Evolutionary conservation across 2,888 invertebrate species (phyloP).

Genomic region (Tyria jacobaeae): DNA sequence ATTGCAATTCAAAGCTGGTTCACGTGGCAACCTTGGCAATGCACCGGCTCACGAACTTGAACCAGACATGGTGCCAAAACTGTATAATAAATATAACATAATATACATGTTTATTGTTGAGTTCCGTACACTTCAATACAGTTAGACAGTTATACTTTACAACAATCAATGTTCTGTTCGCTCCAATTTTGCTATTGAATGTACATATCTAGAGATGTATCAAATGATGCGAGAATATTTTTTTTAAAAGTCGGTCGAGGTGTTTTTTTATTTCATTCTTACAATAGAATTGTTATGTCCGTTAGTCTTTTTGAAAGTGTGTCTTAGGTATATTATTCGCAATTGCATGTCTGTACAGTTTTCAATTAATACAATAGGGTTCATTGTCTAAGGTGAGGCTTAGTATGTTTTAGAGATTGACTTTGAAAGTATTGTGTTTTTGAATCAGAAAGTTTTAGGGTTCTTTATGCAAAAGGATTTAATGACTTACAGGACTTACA

Average conservation of each 20-base stretch:
- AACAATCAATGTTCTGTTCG: conserved; percentile 9
- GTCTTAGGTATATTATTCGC: background rate
- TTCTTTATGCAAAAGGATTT: no score
- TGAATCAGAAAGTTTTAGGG: background rate
- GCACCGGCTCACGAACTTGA: conserved; percentile 11
- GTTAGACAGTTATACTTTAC: conserved; percentile 5
- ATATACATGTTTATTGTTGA: conserved; percentile 1
- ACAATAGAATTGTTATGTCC: background rate
- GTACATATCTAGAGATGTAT: conserved; percentile 5
- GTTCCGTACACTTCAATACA: background rate
- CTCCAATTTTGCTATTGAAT: conserved; percentile 2
- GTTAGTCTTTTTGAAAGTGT: background rate
- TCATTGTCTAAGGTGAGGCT: background rate
- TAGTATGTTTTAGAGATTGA: background rate
- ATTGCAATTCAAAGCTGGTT: background rate
- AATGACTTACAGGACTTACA: no score
- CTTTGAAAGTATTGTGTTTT: background rate
- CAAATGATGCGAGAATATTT: background rate
- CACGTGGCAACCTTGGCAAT: conserved; percentile 21
- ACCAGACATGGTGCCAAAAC: conserved; percentile 20
- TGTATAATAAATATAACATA: conserved; percentile 10
- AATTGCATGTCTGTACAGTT: background rate
- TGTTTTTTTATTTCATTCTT: background rate
- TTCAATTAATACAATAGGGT: background rate
- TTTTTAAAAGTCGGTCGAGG: conserved; percentile 4